Conservation (phyloP, 1,140 invertebrate genomes). For the Ectropis grisescens region DNA sequence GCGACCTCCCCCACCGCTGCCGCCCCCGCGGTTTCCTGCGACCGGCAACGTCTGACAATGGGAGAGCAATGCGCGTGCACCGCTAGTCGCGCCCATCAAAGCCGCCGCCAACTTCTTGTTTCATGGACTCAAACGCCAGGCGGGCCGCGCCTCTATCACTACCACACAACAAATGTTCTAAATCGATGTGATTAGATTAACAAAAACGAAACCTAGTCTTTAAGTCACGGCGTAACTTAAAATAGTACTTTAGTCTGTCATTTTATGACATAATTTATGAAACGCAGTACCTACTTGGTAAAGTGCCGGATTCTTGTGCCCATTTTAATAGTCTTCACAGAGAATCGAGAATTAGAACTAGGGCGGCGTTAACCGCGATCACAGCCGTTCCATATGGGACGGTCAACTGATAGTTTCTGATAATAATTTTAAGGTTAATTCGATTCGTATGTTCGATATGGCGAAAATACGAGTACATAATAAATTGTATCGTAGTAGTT, state of each 20-base stretch:
- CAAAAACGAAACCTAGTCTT: slow-evolving; percentile 44
- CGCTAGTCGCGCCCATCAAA: slow-evolving; percentile 66
- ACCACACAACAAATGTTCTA: slow-evolving; percentile 69
- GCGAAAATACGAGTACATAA: too few relatives aligned
- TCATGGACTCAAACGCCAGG: slow-evolving; percentile 61
- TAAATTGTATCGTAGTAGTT: too few relatives aligned
- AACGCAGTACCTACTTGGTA: slow-evolving; percentile 51
- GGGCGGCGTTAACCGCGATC: too few relatives aligned
- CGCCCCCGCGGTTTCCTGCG: slow-evolving; percentile 77
- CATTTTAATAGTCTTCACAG: slow-evolving; percentile 61
- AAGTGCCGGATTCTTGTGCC: slow-evolving; percentile 58
- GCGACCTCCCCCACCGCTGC: slow-evolving; percentile 75
- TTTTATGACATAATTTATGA: slow-evolving; percentile 62
- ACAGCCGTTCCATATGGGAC: too few relatives aligned
- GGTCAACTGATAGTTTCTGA: too few relatives aligned
- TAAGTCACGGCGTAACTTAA: slow-evolving; percentile 63
- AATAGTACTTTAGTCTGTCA: slow-evolving; percentile 60
- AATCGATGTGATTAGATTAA: slow-evolving; percentile 65
- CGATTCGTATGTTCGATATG: too few relatives aligned
- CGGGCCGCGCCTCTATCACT: slow-evolving; percentile 55
- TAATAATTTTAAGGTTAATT: too few relatives aligned
- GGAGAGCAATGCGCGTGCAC: slow-evolving; percentile 68
- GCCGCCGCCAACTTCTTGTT: slow-evolving; percentile 72
- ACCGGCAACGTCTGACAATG: slow-evolving; percentile 78
- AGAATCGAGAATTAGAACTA: too few relatives aligned